phyloP scores from a whole-genome alignment of 2,888 invertebrate genomes.

The Epinotia bilunana region DNA sequence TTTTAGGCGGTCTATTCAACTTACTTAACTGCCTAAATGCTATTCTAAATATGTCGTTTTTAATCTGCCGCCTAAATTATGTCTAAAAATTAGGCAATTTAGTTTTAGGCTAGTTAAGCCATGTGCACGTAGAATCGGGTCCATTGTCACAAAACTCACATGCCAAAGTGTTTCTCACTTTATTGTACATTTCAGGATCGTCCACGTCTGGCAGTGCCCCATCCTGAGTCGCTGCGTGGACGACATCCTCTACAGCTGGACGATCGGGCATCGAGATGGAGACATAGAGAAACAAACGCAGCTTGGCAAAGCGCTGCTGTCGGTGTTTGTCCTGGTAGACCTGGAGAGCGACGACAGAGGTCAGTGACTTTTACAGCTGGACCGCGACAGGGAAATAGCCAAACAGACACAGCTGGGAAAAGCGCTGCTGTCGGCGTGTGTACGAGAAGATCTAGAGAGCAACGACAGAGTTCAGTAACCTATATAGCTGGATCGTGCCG shows the following conservation, averaged over 20 bases:
- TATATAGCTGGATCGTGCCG: not conserved
- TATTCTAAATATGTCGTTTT: too few species aligned
- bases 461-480: not conserved
- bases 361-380: not conserved
- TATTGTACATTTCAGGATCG: constrained; percentile 62
- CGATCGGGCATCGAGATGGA: constrained; percentile 76
- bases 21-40: too few species aligned
- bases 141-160: too few species aligned
- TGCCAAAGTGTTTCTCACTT: not conserved
- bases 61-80: too few species aligned
- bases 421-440: not conserved
- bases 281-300: constrained; percentile 72
- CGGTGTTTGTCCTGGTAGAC: constrained; percentile 81
- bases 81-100: too few species aligned
- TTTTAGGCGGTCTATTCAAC: too few species aligned
- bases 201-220: constrained; percentile 83
- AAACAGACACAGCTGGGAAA: not conserved
- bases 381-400: not conserved
- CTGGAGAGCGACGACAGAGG: constrained; percentile 71
- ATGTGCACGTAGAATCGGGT: too few species aligned
- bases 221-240: constrained; percentile 78
- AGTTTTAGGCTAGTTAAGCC: too few species aligned
- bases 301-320: constrained; percentile 74
- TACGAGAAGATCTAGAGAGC: not conserved
- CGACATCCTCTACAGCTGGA: constrained; percentile 81